phyloP scores from a whole-genome alignment of 2,888 invertebrate species.

The Nephrotoma flavescens region DNA sequence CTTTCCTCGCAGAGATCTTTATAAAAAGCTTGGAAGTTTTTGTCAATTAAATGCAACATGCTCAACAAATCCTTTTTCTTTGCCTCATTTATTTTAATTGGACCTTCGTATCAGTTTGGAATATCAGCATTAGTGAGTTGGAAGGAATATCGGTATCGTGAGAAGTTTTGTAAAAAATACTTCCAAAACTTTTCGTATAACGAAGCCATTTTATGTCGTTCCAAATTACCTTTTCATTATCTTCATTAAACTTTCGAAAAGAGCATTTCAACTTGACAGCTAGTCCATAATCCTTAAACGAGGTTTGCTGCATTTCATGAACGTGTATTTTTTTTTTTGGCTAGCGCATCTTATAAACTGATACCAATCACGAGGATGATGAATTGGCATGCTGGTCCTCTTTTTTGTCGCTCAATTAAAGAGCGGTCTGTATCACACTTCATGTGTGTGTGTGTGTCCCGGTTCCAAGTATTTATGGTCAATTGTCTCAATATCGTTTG shows the following conservation, averaged over 20 bases:
- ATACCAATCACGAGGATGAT: background rate
- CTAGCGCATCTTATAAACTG: background rate
- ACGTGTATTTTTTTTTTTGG: too few species aligned
- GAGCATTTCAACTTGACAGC: background rate
- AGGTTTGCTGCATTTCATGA: too few species aligned
- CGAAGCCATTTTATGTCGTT: background rate
- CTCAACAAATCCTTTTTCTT: slow-evolving; percentile 1
- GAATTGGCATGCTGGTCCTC: background rate
- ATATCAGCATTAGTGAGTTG: background rate
- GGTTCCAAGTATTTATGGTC: too few species aligned
- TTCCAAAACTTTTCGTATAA: background rate
- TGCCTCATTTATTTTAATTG: background rate
- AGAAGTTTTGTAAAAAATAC: background rate
- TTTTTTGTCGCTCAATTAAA: background rate
- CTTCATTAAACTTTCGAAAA: background rate
- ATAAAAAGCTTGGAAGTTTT: background rate
- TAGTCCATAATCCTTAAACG: too few species aligned
- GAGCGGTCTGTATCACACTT: too few species aligned
- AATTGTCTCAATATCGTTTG: too few species aligned
- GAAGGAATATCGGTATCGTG: background rate
- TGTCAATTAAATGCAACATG: background rate
- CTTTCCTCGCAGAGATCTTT: background rate
- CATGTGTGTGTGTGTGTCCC: too few species aligned
- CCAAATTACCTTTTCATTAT: background rate
- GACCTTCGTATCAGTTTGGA: background rate